Conservation (phyloP, 1,140 invertebrate species). For the Sminthurinus signatus region DNA sequence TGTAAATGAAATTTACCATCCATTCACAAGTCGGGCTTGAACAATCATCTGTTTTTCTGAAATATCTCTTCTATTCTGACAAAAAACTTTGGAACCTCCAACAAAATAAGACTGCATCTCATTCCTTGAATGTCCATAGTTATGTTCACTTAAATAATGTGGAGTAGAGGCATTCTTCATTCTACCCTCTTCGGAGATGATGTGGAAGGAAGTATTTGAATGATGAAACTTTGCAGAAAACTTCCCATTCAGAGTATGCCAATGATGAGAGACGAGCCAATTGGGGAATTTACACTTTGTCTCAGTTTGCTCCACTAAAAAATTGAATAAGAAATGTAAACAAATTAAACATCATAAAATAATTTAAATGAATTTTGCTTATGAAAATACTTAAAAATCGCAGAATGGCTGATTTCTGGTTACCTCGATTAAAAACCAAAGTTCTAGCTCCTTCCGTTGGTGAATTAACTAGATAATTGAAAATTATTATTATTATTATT, state of each 20-base stretch:
- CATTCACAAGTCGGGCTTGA: constrained; percentile 64
- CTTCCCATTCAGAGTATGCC: constrained; percentile 68
- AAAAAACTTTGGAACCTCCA: constrained; percentile 29
- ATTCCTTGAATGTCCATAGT: too few relatives aligned
- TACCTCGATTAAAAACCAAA: constrained; percentile 58
- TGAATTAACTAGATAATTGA: too few relatives aligned
- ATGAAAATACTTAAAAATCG: too few relatives aligned
- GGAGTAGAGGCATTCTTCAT: constrained; percentile 19
- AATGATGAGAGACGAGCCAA: constrained; percentile 70
- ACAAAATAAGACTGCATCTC: too few relatives aligned
- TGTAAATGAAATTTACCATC: constrained; percentile 55
- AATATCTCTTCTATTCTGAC: constrained; percentile 25
- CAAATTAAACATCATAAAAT: too few relatives aligned
- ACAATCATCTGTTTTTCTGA: constrained; percentile 28
- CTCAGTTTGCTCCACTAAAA: constrained; percentile 50
- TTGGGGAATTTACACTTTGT: constrained; percentile 64
- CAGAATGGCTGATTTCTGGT: too few relatives aligned
- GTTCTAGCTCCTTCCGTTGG: constrained; percentile 58
- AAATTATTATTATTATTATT: too few relatives aligned
- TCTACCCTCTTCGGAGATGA: constrained; percentile 24
- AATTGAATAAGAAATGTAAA: constrained; percentile 14
- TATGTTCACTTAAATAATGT: constrained; percentile 13
- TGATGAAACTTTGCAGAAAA: constrained; percentile 67
- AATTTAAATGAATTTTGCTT: too few relatives aligned
- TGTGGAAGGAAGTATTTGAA: constrained; percentile 62